Conservation (phyloP, 2,888 invertebrate species). For the Germaria angustata region DNA sequence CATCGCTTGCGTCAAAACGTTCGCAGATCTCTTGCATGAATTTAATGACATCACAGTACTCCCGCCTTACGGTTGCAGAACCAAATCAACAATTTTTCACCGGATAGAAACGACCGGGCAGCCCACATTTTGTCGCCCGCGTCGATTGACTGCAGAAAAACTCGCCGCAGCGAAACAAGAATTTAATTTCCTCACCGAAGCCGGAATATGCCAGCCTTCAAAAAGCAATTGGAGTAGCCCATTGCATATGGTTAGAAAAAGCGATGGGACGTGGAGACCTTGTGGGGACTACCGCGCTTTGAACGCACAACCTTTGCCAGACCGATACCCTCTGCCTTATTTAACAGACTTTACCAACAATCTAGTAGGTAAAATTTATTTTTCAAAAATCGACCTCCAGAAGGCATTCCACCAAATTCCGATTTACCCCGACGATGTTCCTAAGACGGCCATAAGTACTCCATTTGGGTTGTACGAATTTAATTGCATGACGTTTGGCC, state of each 20-base stretch:
- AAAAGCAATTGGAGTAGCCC: slow-evolving; percentile 28
- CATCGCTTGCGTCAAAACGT: not conserved
- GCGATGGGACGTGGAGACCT: not conserved
- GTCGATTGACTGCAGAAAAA: not conserved
- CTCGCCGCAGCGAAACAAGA: slow-evolving; percentile 20
- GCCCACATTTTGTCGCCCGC: slow-evolving; percentile 3
- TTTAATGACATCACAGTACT: too few relatives aligned
- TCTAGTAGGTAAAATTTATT: not conserved
- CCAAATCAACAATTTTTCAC: slow-evolving; percentile 33
- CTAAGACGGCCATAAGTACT: not conserved
- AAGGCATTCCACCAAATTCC: not conserved
- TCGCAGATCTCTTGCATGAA: too few relatives aligned
- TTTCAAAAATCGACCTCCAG: not conserved
- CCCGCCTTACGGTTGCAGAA: slow-evolving; percentile 6
- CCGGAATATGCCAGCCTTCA: slow-evolving; percentile 42
- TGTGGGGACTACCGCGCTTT: not conserved
- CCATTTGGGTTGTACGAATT: not conserved
- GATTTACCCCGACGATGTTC: not conserved
- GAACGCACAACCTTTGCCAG: not conserved
- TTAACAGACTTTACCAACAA: not conserved
- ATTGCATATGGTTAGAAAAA: not conserved
- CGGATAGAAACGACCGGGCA: slow-evolving; percentile 21
- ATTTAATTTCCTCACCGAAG: slow-evolving; percentile 38
- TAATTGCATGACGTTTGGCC: slow-evolving; percentile 35
- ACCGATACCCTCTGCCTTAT: not conserved